phyloP scores from a whole-genome alignment of 2,888 invertebrate species.

The Drosophila kanekoi region DNA sequence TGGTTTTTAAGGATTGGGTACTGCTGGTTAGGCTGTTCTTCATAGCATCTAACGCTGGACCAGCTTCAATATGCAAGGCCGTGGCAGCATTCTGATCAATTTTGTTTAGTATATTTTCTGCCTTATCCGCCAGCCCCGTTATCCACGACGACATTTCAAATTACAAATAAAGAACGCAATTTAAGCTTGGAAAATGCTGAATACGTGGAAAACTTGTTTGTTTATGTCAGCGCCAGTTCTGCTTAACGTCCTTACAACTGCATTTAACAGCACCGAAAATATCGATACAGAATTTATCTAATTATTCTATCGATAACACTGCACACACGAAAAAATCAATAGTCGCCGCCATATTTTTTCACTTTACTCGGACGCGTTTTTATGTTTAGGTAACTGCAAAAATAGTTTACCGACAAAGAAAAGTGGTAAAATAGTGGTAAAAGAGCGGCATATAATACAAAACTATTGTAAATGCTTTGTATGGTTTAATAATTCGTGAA shows the following conservation, averaged over 20 bases:
- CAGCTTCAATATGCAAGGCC: slow-evolving; percentile 85
- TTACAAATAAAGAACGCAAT: slow-evolving; percentile 6
- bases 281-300: slow-evolving; percentile 21
- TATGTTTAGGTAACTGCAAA: slow-evolving; percentile 57
- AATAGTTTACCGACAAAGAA: slow-evolving; percentile 17
- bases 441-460: not conserved
- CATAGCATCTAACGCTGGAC: slow-evolving; percentile 44
- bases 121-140: slow-evolving; percentile 90
- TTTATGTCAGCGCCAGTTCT: slow-evolving; percentile 41
- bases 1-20: slow-evolving; percentile 72
- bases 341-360: slow-evolving; percentile 79
- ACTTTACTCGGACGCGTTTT: slow-evolving; percentile 64
- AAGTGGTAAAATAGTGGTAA: slow-evolving; percentile 32
- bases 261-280: slow-evolving; percentile 16
- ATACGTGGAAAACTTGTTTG: slow-evolving; percentile 54
- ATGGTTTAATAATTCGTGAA: slow-evolving; percentile 12
- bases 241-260: not conserved
- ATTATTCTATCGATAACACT: slow-evolving; percentile 31
- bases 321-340: slow-evolving; percentile 68
- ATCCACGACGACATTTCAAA: slow-evolving; percentile 89
- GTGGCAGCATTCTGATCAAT: slow-evolving; percentile 91
- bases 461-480: slow-evolving; percentile 2
- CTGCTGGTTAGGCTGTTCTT: slow-evolving; percentile 70
- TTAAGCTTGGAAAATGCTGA: slow-evolving; percentile 9
- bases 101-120: slow-evolving; percentile 90